These are phyloP conservation scores for Pangasius mekongensis DNA, from an alignment of 2,797 vertebrate genomes.

Conservation along the genomic window DNA sequence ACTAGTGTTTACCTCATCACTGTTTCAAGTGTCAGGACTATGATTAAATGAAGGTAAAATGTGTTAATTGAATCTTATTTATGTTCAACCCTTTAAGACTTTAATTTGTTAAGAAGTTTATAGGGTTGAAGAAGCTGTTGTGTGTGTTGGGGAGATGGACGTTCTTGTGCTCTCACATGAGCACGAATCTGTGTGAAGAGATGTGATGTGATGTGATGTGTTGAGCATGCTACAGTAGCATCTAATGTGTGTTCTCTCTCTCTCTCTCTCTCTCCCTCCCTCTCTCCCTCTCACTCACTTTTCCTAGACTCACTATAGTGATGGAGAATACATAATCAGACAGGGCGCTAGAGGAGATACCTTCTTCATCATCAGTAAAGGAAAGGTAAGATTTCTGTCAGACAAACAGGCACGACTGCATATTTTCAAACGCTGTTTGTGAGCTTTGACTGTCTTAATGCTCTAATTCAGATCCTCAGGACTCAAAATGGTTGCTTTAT, in stretches of 20 bases:
- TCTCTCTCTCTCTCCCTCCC: slow-evolving; percentile 3
- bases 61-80: background rate
- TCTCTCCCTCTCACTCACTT: slow-evolving; percentile 7
- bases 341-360: slow-evolving; percentile 89
- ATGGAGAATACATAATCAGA: slow-evolving; percentile 86
- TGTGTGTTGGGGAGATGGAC: background rate
- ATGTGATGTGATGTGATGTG: background rate
- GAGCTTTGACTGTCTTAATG: background rate
- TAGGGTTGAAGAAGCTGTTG: background rate
- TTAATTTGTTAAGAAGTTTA: background rate
- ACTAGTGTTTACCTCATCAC: background rate
- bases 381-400: slow-evolving; percentile 75
- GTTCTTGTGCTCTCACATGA: background rate
- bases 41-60: background rate
- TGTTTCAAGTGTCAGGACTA: background rate
- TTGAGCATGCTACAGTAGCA: background rate
- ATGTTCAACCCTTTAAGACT: background rate
- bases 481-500: background rate
- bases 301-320: slow-evolving; percentile 84
- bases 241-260: background rate
- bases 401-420: background rate
- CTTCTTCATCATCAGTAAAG: slow-evolving; percentile 91
- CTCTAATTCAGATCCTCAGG: background rate
- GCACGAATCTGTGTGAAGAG: background rate
- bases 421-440: background rate